Evolutionary conservation across 2,797 vertebrate species (phyloP), one percentile per base, ranked within the genome.

Genomic region (Chelmon rostratus): DNA sequence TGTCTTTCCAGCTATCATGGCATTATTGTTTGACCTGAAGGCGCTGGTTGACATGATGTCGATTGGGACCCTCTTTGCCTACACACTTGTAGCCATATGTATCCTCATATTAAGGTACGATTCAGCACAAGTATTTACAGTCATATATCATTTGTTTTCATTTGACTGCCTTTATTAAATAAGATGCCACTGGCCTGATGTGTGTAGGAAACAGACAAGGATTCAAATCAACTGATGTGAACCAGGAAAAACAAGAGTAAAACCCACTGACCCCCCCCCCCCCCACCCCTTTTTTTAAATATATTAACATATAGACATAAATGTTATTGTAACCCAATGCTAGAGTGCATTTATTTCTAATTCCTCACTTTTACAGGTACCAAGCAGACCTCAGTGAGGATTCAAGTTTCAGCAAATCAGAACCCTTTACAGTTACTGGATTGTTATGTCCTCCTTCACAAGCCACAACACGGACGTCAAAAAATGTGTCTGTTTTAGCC

Each of bases 21-120:
- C 96, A 0, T 89, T 97, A 19, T 78, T 97, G 76, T 96, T 98
- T 12, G 94, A 97, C 85, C 91, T 97, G 88, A 97, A 96, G 83
- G 93, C 94, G 2, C 81, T 97, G 83, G 95, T 97, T 46, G 96
- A 97, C 69, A 95, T 96, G 91, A 96, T 97, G 96, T 98, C 97
- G 11, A 95, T 96, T 2, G 95, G 96, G 68, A 97, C 96, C 0
- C 93, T 97, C 23, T 95, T 98, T 86, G 96, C 96, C 68, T 97
- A 97, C 92, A 97, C 96, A 0, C 93, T 98, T 73, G 97, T 97
- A 76, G 96, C 96, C 59, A 83, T 94, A 79, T 97, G 96, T 59
- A 93, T 93, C 73, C 89, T 94, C 54, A 83, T 93, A 82, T 77
- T 93, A 84, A 91, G 93, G 93, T 94, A 90, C 8, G 68, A 49